phyloP scores from a whole-genome alignment of 2,888 invertebrate genomes.

The Drosophila mettleri region DNA sequence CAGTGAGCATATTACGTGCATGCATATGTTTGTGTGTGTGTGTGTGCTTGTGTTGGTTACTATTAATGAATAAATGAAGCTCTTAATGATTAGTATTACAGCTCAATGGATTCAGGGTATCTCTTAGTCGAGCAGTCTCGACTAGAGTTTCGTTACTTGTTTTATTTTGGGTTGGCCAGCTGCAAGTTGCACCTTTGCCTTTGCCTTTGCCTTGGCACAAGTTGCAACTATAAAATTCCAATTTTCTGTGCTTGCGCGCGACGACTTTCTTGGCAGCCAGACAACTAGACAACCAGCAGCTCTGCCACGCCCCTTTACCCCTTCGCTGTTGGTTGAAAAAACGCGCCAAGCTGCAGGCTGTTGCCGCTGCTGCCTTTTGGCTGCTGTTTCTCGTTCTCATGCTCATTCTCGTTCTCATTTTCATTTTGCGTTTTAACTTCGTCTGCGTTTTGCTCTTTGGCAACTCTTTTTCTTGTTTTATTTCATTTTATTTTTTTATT shows the following conservation, averaged over 20 bases:
- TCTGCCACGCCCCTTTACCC: slow-evolving; percentile 1
- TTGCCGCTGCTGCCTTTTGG: slow-evolving; percentile 48
- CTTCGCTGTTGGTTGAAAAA: not conserved
- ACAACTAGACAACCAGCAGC: slow-evolving; percentile 48
- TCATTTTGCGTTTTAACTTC: slow-evolving; percentile 22
- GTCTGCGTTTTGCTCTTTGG: slow-evolving; percentile 35
- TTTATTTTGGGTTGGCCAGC: slow-evolving; percentile 17
- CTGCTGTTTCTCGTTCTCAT: slow-evolving; percentile 45
- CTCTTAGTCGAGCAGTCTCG: too few species aligned
- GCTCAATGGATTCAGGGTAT: too few species aligned
- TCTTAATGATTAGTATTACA: too few species aligned
- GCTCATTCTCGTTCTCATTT: slow-evolving; percentile 13
- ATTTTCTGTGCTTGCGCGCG: slow-evolving; percentile 73
- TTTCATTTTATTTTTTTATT: not conserved
- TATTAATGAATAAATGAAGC: too few species aligned
- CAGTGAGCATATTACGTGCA: too few species aligned
- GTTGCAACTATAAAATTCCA: slow-evolving; percentile 75
- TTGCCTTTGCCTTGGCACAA: slow-evolving; percentile 50
- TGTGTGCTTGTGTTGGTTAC: too few species aligned
- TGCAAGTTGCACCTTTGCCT: slow-evolving; percentile 67
- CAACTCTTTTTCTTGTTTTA: slow-evolving; percentile 10
- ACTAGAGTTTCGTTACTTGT: too few species aligned
- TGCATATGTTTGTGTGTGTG: too few species aligned
- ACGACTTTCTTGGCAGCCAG: slow-evolving; percentile 76
- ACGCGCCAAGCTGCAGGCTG: slow-evolving; percentile 41